Evolutionary conservation across 2,888 invertebrate genomes (phyloP).

Genomic region (Dolichopus griseipennis): DNA sequence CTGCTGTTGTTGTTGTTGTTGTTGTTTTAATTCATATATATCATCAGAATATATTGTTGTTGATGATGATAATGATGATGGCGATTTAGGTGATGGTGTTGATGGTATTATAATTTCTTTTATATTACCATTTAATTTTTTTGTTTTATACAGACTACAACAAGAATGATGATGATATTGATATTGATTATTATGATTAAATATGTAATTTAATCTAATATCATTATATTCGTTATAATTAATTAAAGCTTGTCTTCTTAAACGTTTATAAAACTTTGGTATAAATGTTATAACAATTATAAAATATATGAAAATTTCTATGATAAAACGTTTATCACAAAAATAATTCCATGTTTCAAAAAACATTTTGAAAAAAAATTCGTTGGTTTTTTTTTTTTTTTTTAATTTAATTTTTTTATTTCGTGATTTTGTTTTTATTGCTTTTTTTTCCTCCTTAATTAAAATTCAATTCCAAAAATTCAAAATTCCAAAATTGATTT

Average conservation of each 20-base stretch:
- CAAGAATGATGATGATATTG: background rate
- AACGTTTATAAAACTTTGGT: constrained; percentile 1
- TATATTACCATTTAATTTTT: background rate
- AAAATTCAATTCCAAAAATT: no score
- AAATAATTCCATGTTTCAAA: background rate
- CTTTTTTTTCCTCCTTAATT: background rate
- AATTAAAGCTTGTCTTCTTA: background rate
- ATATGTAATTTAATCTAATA: background rate
- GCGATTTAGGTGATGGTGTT: no score
- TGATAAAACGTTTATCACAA: background rate
- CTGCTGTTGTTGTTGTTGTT: background rate
- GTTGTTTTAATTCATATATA: no score
- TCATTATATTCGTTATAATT: background rate
- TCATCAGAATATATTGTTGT: no score
- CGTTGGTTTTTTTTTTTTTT: background rate
- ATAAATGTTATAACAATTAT: background rate
- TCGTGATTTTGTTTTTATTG: background rate
- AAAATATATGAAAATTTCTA: background rate
- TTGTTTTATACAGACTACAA: background rate
- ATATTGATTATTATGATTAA: no score
- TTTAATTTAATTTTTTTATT: background rate
- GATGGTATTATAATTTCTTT: background rate
- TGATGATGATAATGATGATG: no score
- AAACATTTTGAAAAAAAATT: no score
- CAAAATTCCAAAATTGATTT: background rate